Percentiles rank a stretch among this genome's conserved stretches.
These are phyloP conservation scores for Hydroisotoma schaefferi DNA, from an alignment of 2,888 invertebrate genomes.

Conservation along the genomic window DNA sequence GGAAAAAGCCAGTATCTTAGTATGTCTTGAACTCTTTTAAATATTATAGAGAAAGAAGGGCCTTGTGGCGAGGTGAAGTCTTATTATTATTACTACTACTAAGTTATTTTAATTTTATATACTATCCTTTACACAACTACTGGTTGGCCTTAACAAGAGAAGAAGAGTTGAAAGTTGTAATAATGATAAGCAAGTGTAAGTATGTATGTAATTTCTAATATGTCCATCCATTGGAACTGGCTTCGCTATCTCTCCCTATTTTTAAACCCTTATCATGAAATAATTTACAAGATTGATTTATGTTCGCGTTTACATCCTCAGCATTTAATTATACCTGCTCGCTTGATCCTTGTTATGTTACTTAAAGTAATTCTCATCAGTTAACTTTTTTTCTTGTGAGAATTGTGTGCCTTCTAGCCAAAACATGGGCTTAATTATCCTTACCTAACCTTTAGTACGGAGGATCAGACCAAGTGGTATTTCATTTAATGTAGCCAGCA, in stretches of 20 bases:
- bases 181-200: conserved; percentile 6
- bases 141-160: too few species aligned
- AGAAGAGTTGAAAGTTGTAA: too few species aligned
- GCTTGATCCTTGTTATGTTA: background rate
- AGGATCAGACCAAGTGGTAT: too few species aligned
- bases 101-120: too few species aligned
- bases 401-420: background rate
- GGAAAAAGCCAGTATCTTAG: too few species aligned
- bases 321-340: conserved; percentile 43
- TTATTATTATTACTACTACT: too few species aligned
- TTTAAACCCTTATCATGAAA: conserved; percentile 47
- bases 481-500: too few species aligned
- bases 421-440: conserved; percentile 12
- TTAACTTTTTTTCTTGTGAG: background rate
- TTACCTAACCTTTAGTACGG: too few species aligned
- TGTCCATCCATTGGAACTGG: background rate
- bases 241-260: conserved; percentile 33
- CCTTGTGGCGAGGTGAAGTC: too few species aligned
- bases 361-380: background rate
- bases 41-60: too few species aligned
- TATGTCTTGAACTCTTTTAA: too few species aligned
- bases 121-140: too few species aligned
- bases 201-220: conserved; percentile 6
- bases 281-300: conserved; percentile 49
- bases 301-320: conserved; percentile 46